phyloP scores from a whole-genome alignment of 1,140 invertebrate species.

The Lycorma delicatula region DNA sequence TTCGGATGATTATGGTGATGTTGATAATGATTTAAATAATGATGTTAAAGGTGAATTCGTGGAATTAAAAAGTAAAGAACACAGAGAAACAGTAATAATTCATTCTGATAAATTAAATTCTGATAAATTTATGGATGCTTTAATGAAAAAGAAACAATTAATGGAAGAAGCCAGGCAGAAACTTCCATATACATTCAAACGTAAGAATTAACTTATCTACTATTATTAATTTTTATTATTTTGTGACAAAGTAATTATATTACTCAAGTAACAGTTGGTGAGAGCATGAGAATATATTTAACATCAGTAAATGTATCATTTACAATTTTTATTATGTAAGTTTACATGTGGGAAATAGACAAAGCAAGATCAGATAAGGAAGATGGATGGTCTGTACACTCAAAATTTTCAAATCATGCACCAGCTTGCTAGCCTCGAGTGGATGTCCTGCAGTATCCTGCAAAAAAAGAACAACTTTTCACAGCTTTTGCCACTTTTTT shows the following conservation, averaged over 20 bases:
- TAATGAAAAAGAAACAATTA: slow-evolving; percentile 40
- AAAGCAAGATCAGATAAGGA: too few relatives aligned
- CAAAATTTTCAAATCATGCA: too few relatives aligned
- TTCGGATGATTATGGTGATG: slow-evolving; percentile 1
- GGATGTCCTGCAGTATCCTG: too few relatives aligned
- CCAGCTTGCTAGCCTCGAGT: too few relatives aligned
- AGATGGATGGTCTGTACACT: too few relatives aligned
- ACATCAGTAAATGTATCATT: too few relatives aligned
- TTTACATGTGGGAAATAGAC: too few relatives aligned
- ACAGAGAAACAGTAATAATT: slow-evolving; percentile 5
- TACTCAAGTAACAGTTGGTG: too few relatives aligned
- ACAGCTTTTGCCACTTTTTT: too few relatives aligned
- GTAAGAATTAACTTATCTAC: slow-evolving; percentile 26
- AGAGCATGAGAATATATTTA: too few relatives aligned
- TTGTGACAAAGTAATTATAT: not conserved
- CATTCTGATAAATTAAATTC: slow-evolving; percentile 24
- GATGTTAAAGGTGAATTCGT: slow-evolving; percentile 34
- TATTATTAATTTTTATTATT: not conserved
- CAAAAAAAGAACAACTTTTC: too few relatives aligned
- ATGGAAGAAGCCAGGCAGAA: slow-evolving; percentile 53
- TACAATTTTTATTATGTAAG: too few relatives aligned
- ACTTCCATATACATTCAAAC: slow-evolving; percentile 57
- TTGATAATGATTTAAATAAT: slow-evolving; percentile 20
- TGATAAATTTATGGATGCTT: slow-evolving; percentile 34
- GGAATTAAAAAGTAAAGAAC: slow-evolving; percentile 15